Evolutionary conservation across 2,113 vertebrate genomes (phyloP).

Genomic region (Heterochromis multidens): DNA sequence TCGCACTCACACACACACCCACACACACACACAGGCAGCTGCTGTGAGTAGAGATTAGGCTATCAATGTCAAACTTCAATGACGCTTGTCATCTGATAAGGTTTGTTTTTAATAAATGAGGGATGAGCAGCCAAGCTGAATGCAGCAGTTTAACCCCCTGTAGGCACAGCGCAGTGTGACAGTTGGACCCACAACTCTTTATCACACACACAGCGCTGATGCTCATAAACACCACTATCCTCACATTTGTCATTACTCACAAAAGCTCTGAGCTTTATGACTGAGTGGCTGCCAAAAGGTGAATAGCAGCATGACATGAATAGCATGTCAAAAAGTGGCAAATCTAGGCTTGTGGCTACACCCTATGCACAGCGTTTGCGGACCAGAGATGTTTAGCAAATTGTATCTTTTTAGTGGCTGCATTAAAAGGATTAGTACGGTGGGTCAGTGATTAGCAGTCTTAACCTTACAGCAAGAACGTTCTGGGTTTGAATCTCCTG

Average conservation of each 20-base stretch:
- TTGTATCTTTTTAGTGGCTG: background rate
- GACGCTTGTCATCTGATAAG: conserved; percentile 54
- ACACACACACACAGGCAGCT: conserved; percentile 14
- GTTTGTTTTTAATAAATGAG: conserved; percentile 65
- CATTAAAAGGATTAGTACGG: too few species aligned
- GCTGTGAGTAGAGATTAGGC: conserved; percentile 47
- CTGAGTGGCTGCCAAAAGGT: background rate
- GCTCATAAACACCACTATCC: background rate
- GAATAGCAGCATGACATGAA: background rate
- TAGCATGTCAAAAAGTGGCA: background rate
- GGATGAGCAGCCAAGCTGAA: conserved; percentile 36
- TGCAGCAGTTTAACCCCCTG: conserved; percentile 53
- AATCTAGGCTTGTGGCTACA: background rate
- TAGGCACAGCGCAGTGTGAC: background rate
- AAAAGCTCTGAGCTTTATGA: background rate
- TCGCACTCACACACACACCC: background rate
- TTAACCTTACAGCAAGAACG: background rate
- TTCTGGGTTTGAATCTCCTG: background rate
- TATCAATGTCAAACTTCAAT: conserved; percentile 66
- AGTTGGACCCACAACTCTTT: background rate
- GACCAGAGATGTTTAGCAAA: background rate
- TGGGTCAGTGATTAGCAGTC: background rate
- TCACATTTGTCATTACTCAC: background rate
- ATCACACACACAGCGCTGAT: background rate
- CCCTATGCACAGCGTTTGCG: background rate